A percentile compares a stretch with the other conserved stretches of the same genome.
phyloP scores from a whole-genome alignment of 1,140 invertebrate species.

The Teleopsis dalmanni region DNA sequence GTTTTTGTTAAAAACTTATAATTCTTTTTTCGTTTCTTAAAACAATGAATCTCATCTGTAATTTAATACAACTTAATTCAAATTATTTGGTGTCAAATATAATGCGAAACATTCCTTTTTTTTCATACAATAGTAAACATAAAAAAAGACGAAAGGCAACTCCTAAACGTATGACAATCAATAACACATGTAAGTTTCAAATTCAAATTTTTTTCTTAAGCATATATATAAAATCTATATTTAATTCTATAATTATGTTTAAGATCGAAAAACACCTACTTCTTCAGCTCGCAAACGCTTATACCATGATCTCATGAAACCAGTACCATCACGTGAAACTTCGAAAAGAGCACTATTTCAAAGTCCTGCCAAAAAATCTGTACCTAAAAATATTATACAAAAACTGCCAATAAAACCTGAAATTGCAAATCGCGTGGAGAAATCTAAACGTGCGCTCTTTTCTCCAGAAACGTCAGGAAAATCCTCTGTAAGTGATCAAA shows the following conservation, averaged over 20 bases:
- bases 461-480: slow-evolving; percentile 24
- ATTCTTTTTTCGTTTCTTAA: no score
- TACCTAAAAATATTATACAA: slow-evolving; percentile 26
- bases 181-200: slow-evolving; percentile 29
- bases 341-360: slow-evolving; percentile 55
- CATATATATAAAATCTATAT: slow-evolving; percentile 4
- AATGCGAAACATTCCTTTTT: not conserved
- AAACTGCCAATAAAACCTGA: slow-evolving; percentile 35
- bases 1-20: no score
- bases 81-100: no score
- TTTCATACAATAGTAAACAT: slow-evolving; percentile 25
- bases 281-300: slow-evolving; percentile 46
- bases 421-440: slow-evolving; percentile 39
- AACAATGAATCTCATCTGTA: no score
- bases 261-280: slow-evolving; percentile 42
- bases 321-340: slow-evolving; percentile 34
- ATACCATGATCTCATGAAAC: slow-evolving; percentile 32
- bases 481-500: not conserved
- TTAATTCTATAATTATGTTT: not conserved
- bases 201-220: not conserved
- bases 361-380: slow-evolving; percentile 47
- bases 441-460: slow-evolving; percentile 51
- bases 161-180: slow-evolving; percentile 39
- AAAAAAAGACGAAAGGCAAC: slow-evolving; percentile 37
- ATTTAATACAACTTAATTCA: not conserved